phyloP scores from a whole-genome alignment of 2,797 vertebrate species.

The Protosalanx chinensis region DNA sequence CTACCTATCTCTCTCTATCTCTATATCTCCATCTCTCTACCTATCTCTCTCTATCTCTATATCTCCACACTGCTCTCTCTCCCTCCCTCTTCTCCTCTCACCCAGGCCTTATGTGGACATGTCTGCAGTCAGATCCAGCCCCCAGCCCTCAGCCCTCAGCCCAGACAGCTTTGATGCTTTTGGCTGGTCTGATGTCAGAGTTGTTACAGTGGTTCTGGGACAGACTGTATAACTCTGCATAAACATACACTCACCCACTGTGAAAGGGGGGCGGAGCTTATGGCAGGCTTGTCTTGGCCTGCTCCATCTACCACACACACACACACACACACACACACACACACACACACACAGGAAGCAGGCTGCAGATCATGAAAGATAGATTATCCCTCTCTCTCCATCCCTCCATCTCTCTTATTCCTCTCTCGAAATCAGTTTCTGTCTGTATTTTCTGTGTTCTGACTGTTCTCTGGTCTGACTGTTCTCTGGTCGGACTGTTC shows the following conservation, averaged over 20 bases:
- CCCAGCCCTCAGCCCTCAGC: too few species aligned
- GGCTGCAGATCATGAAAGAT: constrained; percentile 15
- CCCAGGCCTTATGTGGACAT: neutral
- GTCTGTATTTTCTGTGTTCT: neutral
- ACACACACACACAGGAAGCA: too few species aligned
- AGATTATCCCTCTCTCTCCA: constrained; percentile 22
- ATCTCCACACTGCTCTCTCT: too few species aligned
- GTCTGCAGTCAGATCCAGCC: neutral
- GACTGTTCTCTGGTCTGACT: too few species aligned
- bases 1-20: too few species aligned
- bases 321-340: too few species aligned
- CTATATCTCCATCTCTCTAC: neutral
- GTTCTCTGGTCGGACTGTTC: too few species aligned
- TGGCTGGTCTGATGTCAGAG: constrained; percentile 48
- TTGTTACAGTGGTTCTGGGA: neutral
- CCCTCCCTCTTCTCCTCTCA: too few species aligned
- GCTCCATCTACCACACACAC: constrained; percentile 20
- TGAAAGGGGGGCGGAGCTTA: constrained; percentile 21
- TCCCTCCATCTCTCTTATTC: neutral
- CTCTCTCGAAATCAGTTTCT: neutral
- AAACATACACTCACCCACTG: constrained; percentile 30
- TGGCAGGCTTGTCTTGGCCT: neutral
- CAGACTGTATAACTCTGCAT: constrained; percentile 5
- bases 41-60: too few species aligned
- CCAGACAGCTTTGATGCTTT: constrained; percentile 51